phyloP scores from a whole-genome alignment of 2,113 vertebrate genomes.

The Prionailurus viverrinus region DNA sequence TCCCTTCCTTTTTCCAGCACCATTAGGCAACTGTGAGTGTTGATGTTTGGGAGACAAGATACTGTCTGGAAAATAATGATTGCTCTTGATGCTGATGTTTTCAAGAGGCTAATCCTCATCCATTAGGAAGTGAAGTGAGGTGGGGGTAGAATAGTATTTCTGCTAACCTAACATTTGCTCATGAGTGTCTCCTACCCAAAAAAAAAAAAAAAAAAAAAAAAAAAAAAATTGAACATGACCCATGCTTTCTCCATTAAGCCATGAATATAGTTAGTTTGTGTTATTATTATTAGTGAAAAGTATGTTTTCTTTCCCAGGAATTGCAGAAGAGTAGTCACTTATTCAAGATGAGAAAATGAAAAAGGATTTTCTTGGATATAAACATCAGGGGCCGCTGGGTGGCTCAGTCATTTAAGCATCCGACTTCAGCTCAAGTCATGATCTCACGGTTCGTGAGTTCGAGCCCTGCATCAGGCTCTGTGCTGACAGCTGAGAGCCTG shows the following conservation, averaged over 20 bases:
- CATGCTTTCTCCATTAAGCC: background rate
- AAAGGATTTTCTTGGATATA: background rate
- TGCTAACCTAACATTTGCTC: background rate
- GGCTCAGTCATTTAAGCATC: no score
- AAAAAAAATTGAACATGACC: background rate
- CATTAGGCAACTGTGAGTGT: background rate
- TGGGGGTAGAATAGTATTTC: background rate
- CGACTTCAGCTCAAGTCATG: no score
- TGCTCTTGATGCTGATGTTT: background rate
- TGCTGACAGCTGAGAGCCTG: no score
- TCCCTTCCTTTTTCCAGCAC: background rate
- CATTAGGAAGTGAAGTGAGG: background rate
- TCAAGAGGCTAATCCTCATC: background rate
- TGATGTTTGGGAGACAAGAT: background rate
- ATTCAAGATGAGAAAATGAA: constrained; percentile 15
- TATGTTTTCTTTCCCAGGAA: background rate
- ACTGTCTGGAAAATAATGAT: background rate
- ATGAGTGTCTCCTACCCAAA: background rate
- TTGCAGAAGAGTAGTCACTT: background rate
- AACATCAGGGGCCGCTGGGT: background rate
- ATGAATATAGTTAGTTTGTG: background rate
- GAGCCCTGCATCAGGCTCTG: no score
- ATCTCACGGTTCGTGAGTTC: no score
- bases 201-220: background rate
- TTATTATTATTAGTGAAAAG: background rate